Percentiles rank a stretch among this genome's conserved stretches.
phyloP scores from a whole-genome alignment of 2,797 vertebrate genomes.

The Tangara arthus region DNA sequence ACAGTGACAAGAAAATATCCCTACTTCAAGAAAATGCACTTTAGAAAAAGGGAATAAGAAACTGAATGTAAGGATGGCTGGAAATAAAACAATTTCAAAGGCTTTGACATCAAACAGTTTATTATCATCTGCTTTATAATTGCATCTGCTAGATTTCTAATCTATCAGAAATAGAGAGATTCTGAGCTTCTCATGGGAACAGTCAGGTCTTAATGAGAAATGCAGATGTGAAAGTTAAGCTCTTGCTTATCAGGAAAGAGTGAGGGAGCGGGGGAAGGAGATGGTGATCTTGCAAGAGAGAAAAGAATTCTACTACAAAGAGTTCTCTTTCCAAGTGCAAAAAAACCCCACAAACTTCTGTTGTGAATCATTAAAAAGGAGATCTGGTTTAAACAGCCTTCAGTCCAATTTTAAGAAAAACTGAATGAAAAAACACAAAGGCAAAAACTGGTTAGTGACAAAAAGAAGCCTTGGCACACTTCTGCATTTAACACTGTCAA shows the following conservation, averaged over 20 bases:
- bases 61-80: background rate
- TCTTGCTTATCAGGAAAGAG: background rate
- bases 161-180: constrained; percentile 3
- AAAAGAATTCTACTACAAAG: background rate
- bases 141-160: constrained; percentile 11
- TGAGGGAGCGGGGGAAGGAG: background rate
- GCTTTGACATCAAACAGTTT: constrained; percentile 33
- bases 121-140: constrained; percentile 24
- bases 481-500: background rate
- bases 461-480: background rate
- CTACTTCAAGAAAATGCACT: background rate
- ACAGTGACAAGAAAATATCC: constrained; percentile 4
- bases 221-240: background rate
- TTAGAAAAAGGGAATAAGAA: background rate
- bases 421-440: background rate
- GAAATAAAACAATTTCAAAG: constrained; percentile 29
- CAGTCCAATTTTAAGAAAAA: background rate
- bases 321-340: background rate
- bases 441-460: background rate
- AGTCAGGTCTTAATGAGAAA: background rate
- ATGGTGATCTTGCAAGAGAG: background rate
- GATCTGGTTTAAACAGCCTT: background rate
- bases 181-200: background rate
- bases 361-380: background rate
- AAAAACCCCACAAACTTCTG: background rate